Percentiles rank a stretch among this genome's conserved stretches.
Evolutionary conservation across 2,113 vertebrate species (phyloP).

Genomic region (Sinocyclocheilus anophthalmus): DNA sequence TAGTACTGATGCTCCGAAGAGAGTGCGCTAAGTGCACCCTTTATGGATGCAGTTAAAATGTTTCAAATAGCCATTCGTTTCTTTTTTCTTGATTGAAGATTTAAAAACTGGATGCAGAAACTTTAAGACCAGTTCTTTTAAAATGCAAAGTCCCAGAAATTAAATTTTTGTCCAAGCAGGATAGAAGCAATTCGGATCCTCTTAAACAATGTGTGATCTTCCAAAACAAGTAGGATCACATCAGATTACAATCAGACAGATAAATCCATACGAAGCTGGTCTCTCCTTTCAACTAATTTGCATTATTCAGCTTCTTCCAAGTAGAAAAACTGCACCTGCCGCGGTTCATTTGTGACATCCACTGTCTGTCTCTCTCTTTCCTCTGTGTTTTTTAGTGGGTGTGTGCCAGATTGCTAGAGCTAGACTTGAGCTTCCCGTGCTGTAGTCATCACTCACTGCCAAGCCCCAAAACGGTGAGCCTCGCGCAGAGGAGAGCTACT

Average conservation of each 20-base stretch:
- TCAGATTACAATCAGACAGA: conserved; percentile 11
- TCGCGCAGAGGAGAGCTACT: conserved; percentile 57
- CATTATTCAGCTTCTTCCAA: conserved; percentile 34
- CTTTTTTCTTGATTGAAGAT: neutral
- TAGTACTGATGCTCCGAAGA: conserved; percentile 53
- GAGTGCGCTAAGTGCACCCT: conserved; percentile 12
- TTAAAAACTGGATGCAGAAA: neutral
- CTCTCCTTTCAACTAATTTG: conserved; percentile 36
- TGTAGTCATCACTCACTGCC: conserved; percentile 68
- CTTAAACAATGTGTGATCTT: neutral
- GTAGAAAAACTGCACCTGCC: conserved; percentile 62
- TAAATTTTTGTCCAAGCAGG: neutral
- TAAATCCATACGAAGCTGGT: conserved; percentile 50
- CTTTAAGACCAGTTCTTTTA: conserved; percentile 9
- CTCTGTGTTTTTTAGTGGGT: conserved; percentile 35
- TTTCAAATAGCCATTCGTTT: neutral
- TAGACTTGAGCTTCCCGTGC: conserved; percentile 44
- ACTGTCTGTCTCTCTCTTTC: conserved; percentile 17
- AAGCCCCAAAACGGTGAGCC: conserved; percentile 49
- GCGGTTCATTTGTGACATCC: conserved; percentile 53
- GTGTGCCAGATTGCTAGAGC: conserved; percentile 36
- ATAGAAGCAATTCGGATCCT: neutral
- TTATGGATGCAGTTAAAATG: neutral
- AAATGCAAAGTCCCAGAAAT: conserved; percentile 10
- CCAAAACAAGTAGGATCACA: neutral